phyloP scores from a whole-genome alignment of 2,888 invertebrate genomes.

The Troides oblongomaculatus region DNA sequence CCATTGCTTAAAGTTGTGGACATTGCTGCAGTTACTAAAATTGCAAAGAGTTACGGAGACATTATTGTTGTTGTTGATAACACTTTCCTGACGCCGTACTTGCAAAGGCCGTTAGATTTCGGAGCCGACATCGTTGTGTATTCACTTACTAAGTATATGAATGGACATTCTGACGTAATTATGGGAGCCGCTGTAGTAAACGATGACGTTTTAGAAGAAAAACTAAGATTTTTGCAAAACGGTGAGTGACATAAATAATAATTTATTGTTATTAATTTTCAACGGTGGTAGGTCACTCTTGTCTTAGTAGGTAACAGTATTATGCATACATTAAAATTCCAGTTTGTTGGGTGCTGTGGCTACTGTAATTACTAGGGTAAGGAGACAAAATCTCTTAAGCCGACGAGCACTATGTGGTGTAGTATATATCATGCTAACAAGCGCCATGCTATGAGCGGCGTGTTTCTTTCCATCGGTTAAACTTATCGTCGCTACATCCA shows the following conservation, averaged over 20 bases:
- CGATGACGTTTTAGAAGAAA: slow-evolving; percentile 84
- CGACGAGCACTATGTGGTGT: no score
- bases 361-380: no score
- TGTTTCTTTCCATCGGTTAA: no score
- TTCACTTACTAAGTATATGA: slow-evolving; percentile 98
- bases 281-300: no score
- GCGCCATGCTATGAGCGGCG: no score
- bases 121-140: slow-evolving; percentile 96
- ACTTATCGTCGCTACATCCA: no score
- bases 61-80: slow-evolving; percentile 93
- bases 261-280: no score
- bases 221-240: slow-evolving; percentile 92
- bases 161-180: slow-evolving; percentile 97
- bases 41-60: slow-evolving; percentile 75
- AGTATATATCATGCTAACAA: no score
- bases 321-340: no score
- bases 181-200: slow-evolving; percentile 95
- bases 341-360: no score
- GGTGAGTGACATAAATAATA: slow-evolving; percentile 71
- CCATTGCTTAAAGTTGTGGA: slow-evolving; percentile 95
- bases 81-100: slow-evolving; percentile 94
- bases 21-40: slow-evolving; percentile 84
- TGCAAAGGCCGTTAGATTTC: slow-evolving; percentile 93
- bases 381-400: no score
- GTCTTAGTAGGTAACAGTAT: no score